Conservation (phyloP, 2,113 vertebrate genomes). For the Proterorhinus semilunaris region DNA sequence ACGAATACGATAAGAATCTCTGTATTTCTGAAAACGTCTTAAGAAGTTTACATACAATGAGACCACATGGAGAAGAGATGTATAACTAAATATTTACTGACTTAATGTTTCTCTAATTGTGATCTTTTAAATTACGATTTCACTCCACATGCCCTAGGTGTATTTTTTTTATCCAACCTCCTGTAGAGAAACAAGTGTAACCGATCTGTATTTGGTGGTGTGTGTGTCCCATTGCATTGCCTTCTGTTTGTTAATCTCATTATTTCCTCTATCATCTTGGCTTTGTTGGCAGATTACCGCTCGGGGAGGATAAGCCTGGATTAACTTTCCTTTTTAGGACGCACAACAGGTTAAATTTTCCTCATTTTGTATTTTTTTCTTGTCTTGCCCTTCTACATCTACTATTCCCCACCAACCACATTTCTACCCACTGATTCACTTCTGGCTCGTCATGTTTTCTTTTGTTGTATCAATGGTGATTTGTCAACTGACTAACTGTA, state of each 20-base stretch:
- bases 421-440: neutral
- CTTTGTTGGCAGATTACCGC: slow-evolving; percentile 55
- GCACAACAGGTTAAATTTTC: slow-evolving; percentile 29
- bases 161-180: slow-evolving; percentile 15
- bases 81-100: no score
- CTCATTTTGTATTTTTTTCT: slow-evolving; percentile 31
- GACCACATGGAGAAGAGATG: no score
- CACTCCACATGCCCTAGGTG: neutral
- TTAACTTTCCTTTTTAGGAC: slow-evolving; percentile 55
- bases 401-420: neutral
- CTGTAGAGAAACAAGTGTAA: slow-evolving; percentile 18
- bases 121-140: no score
- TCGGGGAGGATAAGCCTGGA: slow-evolving; percentile 47
- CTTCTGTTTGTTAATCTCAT: slow-evolving; percentile 55
- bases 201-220: slow-evolving; percentile 32
- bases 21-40: no score
- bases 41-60: no score
- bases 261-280: slow-evolving; percentile 53
- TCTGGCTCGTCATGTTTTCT: slow-evolving; percentile 4
- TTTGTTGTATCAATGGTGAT: neutral
- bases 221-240: slow-evolving; percentile 34
- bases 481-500: no score
- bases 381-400: slow-evolving; percentile 17
- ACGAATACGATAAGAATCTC: no score
- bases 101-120: no score